Conservation (phyloP, 2,888 invertebrate genomes). For the Onchidella celtica region DNA sequence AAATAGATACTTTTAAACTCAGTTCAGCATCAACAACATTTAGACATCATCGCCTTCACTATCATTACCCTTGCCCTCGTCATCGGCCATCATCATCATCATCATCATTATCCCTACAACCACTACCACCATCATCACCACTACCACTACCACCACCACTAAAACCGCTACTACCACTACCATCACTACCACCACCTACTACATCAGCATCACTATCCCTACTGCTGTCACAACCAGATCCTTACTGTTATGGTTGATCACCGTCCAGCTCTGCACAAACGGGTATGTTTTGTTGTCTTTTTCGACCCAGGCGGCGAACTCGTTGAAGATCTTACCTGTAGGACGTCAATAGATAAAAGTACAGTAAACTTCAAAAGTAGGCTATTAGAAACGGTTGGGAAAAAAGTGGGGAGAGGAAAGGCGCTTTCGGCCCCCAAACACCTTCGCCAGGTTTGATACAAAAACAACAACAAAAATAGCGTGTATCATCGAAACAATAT, state of each 20-base stretch:
- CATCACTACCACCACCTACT: background rate
- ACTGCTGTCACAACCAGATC: background rate
- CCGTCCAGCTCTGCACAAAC: constrained; percentile 65
- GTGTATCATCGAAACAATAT: no score
- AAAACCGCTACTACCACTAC: background rate
- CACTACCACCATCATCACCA: background rate
- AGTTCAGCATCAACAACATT: no score
- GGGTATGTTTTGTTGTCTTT: constrained; percentile 73
- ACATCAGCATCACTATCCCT: background rate
- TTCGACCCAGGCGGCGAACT: constrained; percentile 71
- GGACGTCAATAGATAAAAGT: no score
- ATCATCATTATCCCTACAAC: background rate
- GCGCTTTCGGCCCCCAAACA: no score
- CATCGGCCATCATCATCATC: background rate
- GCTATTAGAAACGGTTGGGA: no score
- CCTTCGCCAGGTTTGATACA: no score
- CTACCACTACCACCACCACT: background rate
- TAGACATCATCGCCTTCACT: no score
- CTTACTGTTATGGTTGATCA: background rate
- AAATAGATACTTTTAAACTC: no score
- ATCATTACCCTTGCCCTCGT: no score
- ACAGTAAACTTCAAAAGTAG: no score
- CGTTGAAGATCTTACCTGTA: constrained; percentile 68
- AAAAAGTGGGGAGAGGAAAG: no score
- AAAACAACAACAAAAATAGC: no score